Percentiles rank a stretch among this genome's conserved stretches.
These are phyloP conservation scores for Anaspis maculata DNA, from an alignment of 2,888 invertebrate species.

Conservation along the genomic window DNA sequence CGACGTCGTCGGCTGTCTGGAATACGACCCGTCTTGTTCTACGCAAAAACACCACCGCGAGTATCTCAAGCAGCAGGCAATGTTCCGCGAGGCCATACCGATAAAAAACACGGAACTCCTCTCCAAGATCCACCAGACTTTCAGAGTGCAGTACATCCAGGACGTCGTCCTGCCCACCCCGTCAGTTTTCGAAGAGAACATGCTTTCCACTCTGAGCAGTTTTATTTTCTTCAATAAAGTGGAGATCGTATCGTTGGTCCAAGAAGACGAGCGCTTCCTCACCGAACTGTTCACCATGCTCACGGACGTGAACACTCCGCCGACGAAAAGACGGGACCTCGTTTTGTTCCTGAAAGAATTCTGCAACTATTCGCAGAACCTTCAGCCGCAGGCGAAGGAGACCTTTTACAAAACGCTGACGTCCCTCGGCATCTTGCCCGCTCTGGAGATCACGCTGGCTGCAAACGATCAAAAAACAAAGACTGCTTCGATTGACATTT, in stretches of 20 bases:
- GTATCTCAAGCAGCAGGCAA: conserved; percentile 86
- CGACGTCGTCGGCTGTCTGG: conserved; percentile 96
- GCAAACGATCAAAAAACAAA: conserved; percentile 92
- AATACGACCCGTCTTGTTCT: conserved; percentile 87
- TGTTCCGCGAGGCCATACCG: conserved; percentile 88
- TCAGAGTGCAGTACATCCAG: conserved; percentile 98
- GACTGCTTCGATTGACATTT: conserved; percentile 94
- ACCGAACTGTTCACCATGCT: conserved; percentile 90
- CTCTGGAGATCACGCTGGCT: conserved; percentile 82
- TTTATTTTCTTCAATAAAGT: conserved; percentile 99
- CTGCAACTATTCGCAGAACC: conserved; percentile 96
- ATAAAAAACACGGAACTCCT: conserved; percentile 91
- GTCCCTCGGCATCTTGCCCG: conserved; percentile 78
- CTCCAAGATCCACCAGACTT: conserved; percentile 99
- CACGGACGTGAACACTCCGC: conserved; percentile 79
- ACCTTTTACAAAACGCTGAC: conserved; percentile 93
- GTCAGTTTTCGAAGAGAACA: conserved; percentile 98
- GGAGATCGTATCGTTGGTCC: conserved; percentile 95
- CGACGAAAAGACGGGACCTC: conserved; percentile 82
- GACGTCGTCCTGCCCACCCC: conserved; percentile 98
- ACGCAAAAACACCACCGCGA: conserved; percentile 91
- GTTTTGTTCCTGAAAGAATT: conserved; percentile 98
- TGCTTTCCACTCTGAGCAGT: conserved; percentile 93
- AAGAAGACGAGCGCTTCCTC: conserved; percentile 96
- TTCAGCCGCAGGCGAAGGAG: conserved; percentile 96